A percentile compares a stretch with the other conserved stretches of the same genome.
Conservation (phyloP, 2,113 vertebrate genomes). For the Pica pica region DNA sequence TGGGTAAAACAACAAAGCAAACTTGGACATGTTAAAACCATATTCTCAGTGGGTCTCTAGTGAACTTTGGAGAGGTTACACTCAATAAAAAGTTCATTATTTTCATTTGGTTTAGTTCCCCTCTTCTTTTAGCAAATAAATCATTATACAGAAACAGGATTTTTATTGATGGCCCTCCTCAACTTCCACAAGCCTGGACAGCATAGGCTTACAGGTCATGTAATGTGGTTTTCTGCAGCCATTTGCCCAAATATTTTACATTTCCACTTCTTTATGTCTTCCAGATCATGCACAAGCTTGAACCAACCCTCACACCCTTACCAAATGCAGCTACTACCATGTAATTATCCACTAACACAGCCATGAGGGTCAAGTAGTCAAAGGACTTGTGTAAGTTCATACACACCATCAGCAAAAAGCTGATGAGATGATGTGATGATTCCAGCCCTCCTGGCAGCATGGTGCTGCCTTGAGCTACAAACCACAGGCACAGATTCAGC, state of each 20-base stretch:
- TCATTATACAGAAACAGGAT: neutral
- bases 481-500: neutral
- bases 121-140: neutral
- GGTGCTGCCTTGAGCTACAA: neutral
- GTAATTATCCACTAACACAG: neutral
- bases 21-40: neutral
- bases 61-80: neutral
- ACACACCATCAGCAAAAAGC: neutral
- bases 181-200: neutral
- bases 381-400: neutral
- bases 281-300: neutral
- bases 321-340: neutral
- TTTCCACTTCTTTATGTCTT: neutral
- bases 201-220: neutral
- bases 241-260: neutral
- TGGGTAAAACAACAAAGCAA: neutral
- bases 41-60: neutral
- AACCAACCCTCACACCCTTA: neutral
- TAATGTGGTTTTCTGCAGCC: neutral
- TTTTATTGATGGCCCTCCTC: neutral
- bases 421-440: fast-evolving
- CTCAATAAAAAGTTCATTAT: neutral
- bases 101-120: neutral
- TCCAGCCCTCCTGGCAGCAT: neutral
- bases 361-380: neutral